Percentiles rank a stretch among this genome's conserved stretches.
Conservation (phyloP, 2,888 invertebrate species). For the Drosophila cracens region DNA sequence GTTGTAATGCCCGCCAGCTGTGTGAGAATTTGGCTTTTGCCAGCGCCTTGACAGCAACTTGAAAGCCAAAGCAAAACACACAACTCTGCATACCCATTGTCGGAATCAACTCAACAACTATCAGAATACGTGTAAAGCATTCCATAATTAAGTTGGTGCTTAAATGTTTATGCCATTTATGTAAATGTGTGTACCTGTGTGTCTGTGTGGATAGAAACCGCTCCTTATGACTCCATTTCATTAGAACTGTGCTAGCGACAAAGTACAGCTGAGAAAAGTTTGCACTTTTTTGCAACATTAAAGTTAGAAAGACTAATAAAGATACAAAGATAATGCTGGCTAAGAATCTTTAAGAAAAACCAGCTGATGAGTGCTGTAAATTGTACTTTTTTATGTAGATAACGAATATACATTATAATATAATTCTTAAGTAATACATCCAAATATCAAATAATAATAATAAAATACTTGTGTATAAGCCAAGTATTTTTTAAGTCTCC, state of each 20-base stretch:
- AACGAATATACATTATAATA: not conserved
- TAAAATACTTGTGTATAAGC: not conserved
- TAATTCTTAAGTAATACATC: not conserved
- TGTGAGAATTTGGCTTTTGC: slow-evolving; percentile 55
- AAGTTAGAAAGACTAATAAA: not conserved
- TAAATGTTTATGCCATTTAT: slow-evolving; percentile 13
- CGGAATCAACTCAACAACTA: slow-evolving; percentile 36
- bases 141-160: slow-evolving; percentile 42
- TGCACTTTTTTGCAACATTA: not conserved
- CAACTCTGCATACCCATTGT: slow-evolving; percentile 27
- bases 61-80: slow-evolving; percentile 35
- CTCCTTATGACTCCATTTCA: slow-evolving; percentile 16
- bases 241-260: not conserved
- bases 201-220: slow-evolving; percentile 5
- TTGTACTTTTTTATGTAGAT: not conserved
- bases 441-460: not conserved
- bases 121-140: slow-evolving; percentile 29
- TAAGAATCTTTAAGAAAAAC: too few species aligned
- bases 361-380: not conserved
- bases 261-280: not conserved
- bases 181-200: not conserved
- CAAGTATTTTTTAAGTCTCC: not conserved
- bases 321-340: not conserved
- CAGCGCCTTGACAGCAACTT: slow-evolving; percentile 53
- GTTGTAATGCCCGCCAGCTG: slow-evolving; percentile 72